Conservation (phyloP, 2,888 invertebrate genomes). For the Eupithecia inturbata region DNA sequence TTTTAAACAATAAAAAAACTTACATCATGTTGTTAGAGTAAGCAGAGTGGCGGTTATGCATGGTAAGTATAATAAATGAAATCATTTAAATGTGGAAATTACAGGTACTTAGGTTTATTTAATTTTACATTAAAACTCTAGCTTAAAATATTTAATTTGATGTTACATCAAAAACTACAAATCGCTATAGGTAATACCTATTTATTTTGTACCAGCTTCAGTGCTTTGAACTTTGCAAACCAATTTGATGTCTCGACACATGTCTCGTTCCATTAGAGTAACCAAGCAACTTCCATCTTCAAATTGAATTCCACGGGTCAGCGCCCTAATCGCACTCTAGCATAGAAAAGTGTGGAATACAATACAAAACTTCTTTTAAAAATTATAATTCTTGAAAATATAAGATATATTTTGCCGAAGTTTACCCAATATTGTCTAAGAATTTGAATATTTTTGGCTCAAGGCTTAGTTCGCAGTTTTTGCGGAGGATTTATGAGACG, state of each 20-base stretch:
- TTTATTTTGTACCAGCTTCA: not conserved
- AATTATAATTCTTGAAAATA: slow-evolving; percentile 29
- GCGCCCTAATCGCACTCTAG: slow-evolving; percentile 29
- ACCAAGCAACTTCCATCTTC: slow-evolving; percentile 44
- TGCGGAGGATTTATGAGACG: slow-evolving; percentile 27
- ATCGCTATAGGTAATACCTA: not conserved
- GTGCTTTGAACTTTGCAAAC: slow-evolving; percentile 20
- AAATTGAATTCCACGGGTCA: slow-evolving; percentile 51
- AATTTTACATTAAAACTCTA: not conserved
- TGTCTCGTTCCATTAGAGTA: slow-evolving; percentile 14
- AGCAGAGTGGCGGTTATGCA: too few species aligned
- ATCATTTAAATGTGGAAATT: too few species aligned
- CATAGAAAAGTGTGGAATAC: too few species aligned
- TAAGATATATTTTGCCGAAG: slow-evolving; percentile 36
- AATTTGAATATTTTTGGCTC: slow-evolving; percentile 39
- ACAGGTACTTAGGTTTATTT: too few species aligned
- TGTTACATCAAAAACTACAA: not conserved
- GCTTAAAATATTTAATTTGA: not conserved
- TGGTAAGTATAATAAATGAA: too few species aligned
- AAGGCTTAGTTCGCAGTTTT: slow-evolving; percentile 29
- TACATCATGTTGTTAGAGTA: not conserved
- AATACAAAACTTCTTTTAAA: slow-evolving; percentile 37
- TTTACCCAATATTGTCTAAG: slow-evolving; percentile 26
- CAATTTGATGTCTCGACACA: slow-evolving; percentile 27
- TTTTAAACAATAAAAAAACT: too few species aligned